A percentile compares a stretch with the other conserved stretches of the same genome.
Conservation (phyloP, 1,140 invertebrate species). For the Tetramorium parvispinum region DNA sequence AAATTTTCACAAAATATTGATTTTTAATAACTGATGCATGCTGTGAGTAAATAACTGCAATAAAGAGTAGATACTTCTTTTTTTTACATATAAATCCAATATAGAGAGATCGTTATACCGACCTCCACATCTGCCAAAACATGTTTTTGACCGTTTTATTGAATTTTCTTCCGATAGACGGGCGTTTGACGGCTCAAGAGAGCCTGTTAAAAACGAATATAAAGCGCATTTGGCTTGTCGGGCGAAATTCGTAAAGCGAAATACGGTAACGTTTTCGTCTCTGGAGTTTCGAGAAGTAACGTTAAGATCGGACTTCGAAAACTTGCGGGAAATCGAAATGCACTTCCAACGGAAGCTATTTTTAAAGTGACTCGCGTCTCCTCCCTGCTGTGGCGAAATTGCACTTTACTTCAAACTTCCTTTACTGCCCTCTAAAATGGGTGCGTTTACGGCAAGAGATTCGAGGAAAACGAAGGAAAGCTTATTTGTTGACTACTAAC, state of each 20-base stretch:
- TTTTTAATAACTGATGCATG: constrained; percentile 50
- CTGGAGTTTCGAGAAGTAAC: constrained; percentile 46
- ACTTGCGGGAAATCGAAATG: constrained; percentile 59
- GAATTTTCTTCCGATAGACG: constrained; percentile 53
- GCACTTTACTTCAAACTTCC: constrained; percentile 55
- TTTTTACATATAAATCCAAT: constrained; percentile 45
- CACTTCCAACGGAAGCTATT: constrained; percentile 57
- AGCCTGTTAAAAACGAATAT: constrained; percentile 58
- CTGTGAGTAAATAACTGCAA: constrained; percentile 40
- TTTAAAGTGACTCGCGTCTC: constrained; percentile 54
- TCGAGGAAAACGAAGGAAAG: neutral
- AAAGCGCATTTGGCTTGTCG: constrained; percentile 51
- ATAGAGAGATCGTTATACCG: constrained; percentile 28
- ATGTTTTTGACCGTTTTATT: constrained; percentile 60
- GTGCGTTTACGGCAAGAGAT: constrained; percentile 44
- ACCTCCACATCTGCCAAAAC: constrained; percentile 50
- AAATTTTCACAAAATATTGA: constrained; percentile 45
- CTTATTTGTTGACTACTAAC: constrained; percentile 21
- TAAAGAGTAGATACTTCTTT: constrained; percentile 45
- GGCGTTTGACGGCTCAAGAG: constrained; percentile 56
- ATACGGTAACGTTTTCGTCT: constrained; percentile 54
- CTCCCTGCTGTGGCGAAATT: constrained; percentile 48
- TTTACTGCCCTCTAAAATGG: constrained; percentile 40
- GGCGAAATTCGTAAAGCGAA: constrained; percentile 51
- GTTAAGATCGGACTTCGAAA: constrained; percentile 54